Percentiles rank a stretch among this genome's conserved stretches.
These are phyloP conservation scores for Leontocebus nigricollis DNA, from an alignment of 2,797 vertebrate genomes.

Conservation along the genomic window DNA sequence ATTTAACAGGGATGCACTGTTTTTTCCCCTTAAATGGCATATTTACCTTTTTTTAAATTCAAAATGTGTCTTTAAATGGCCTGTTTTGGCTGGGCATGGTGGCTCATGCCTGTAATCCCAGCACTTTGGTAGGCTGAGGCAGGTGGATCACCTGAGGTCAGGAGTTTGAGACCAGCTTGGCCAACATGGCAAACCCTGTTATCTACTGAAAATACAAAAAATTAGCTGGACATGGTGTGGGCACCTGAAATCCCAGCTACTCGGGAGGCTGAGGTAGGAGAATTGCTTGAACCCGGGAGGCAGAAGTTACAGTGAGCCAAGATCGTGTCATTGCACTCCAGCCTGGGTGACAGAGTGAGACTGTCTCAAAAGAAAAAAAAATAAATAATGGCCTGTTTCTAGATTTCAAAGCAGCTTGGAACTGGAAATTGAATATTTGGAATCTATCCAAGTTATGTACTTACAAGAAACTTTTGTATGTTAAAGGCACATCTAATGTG, in stretches of 20 bases:
- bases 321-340: neutral
- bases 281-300: neutral
- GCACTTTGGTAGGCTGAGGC: neutral
- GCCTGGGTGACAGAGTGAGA: neutral
- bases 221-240: neutral
- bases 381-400: neutral
- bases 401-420: slow-evolving; percentile 8
- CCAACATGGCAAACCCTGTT: neutral
- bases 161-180: neutral
- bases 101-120: neutral
- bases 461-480: neutral
- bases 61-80: neutral
- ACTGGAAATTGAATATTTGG: neutral
- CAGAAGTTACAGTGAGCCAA: neutral
- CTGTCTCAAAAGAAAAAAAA: neutral
- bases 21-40: neutral
- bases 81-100: neutral
- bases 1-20: neutral
- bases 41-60: neutral
- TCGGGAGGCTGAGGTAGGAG: neutral
- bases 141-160: neutral
- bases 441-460: neutral
- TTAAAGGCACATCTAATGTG: neutral
- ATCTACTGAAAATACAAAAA: neutral
- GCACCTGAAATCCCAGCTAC: neutral